These are phyloP conservation scores for Chironomus striatipennis DNA, from an alignment of 1,140 invertebrate genomes.

Conservation along the genomic window DNA sequence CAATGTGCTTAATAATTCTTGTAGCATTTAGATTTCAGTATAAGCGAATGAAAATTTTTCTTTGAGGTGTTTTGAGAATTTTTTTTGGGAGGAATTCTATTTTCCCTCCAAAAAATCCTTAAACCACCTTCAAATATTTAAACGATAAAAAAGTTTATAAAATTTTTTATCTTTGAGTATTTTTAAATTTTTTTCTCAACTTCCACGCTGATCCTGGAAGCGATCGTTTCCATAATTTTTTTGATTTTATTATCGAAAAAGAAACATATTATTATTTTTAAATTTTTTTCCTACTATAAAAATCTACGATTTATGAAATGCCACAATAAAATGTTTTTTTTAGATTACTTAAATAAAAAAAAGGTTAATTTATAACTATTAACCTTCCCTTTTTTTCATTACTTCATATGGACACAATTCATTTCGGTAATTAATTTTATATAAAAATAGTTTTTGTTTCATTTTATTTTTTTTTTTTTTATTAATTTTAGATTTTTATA, in stretches of 20 bases:
- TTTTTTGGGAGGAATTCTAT: no score
- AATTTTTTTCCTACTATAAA: not conserved
- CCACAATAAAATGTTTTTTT: not conserved
- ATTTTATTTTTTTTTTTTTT: not conserved
- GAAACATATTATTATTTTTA: not conserved
- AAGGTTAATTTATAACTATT: not conserved
- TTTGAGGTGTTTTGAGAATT: no score
- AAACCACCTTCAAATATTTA: not conserved
- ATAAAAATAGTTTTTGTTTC: slow-evolving; percentile 15
- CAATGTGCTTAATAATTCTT: no score
- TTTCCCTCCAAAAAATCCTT: no score
- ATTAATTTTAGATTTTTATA: not conserved
- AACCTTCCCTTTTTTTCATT: not conserved
- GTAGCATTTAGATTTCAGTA: not conserved
- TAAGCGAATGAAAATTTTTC: slow-evolving; percentile 4
- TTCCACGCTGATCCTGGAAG: not conserved
- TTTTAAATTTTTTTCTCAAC: not conserved
- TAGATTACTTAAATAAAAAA: no score
- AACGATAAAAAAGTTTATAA: not conserved
- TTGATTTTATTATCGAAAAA: not conserved
- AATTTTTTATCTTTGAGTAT: slow-evolving; percentile 2
- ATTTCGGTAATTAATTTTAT: not conserved
- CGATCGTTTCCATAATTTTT: not conserved
- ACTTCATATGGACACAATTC: slow-evolving; percentile 10
- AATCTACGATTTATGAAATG: slow-evolving; percentile 8